Evolutionary conservation across 2,113 vertebrate genomes (phyloP).

Genomic region (Trinectes maculatus): DNA sequence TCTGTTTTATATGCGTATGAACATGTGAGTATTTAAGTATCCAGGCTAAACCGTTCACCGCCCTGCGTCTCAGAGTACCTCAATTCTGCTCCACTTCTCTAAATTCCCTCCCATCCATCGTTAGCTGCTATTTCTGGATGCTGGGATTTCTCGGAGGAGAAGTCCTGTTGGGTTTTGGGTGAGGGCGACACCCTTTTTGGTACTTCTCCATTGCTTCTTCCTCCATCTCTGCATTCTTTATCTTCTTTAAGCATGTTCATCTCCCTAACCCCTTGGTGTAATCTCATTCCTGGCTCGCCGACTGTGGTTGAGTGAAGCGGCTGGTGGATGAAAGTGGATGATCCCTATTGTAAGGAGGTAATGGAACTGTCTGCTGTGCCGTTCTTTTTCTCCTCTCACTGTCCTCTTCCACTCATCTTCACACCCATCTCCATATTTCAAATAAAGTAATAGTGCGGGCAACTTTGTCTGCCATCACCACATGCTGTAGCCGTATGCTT

Average conservation of each 20-base stretch:
- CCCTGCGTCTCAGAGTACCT: slow-evolving; percentile 32
- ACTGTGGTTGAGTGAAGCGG: too few species aligned
- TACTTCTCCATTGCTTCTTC: slow-evolving; percentile 32
- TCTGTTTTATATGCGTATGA: slow-evolving; percentile 24
- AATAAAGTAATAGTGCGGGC: slow-evolving; percentile 13
- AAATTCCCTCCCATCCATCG: slow-evolving; percentile 63
- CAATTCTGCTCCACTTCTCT: slow-evolving; percentile 43
- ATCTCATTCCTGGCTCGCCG: too few species aligned
- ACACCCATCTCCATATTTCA: slow-evolving; percentile 1
- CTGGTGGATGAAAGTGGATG: slow-evolving; percentile 62
- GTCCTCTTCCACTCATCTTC: slow-evolving; percentile 37
- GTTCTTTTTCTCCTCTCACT: slow-evolving; percentile 5
- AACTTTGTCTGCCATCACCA: slow-evolving; percentile 5
- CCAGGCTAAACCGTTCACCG: slow-evolving; percentile 38
- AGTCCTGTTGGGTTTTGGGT: slow-evolving; percentile 54
- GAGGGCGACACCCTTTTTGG: slow-evolving; percentile 27
- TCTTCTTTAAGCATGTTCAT: slow-evolving; percentile 55
- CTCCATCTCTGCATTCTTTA: slow-evolving; percentile 39
- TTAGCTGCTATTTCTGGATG: slow-evolving; percentile 56
- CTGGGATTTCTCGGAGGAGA: slow-evolving; percentile 51
- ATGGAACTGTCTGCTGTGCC: slow-evolving; percentile 63
- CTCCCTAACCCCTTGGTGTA: slow-evolving; percentile 35
- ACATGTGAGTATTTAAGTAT: slow-evolving; percentile 25
- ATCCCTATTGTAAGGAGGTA: slow-evolving; percentile 68
- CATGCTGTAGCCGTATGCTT: slow-evolving; percentile 1